A percentile compares a stretch with the other conserved stretches of the same genome.
Evolutionary conservation across 2,888 invertebrate species (phyloP).

Genomic region (Orchestes rusci): DNA sequence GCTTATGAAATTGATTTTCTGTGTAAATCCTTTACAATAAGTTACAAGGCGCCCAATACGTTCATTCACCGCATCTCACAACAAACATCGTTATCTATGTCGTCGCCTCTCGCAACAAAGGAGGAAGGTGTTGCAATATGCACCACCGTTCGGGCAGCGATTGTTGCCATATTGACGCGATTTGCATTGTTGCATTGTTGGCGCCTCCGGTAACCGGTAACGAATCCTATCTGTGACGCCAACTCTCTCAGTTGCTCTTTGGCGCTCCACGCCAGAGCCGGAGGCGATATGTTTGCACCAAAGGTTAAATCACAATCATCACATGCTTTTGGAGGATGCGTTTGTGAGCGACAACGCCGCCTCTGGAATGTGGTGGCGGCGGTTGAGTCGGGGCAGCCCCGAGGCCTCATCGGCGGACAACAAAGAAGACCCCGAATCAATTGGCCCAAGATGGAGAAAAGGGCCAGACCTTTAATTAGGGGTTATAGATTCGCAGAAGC

Average conservation of each 20-base stretch:
- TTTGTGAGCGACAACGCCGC: constrained; percentile 44
- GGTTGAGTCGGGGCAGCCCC: constrained; percentile 21
- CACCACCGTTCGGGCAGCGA: constrained; percentile 14
- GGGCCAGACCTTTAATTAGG: no score
- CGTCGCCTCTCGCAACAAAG: constrained; percentile 14
- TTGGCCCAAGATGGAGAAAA: no score
- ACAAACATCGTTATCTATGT: constrained; percentile 17
- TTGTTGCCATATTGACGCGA: constrained; percentile 19
- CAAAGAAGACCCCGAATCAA: constrained; percentile 15
- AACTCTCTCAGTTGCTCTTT: constrained; percentile 9
- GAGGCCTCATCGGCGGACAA: constrained; percentile 20
- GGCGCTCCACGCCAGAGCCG: neutral
- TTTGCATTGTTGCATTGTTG: constrained; percentile 23
- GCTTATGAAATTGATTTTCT: no score
- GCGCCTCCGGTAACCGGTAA: constrained; percentile 17
- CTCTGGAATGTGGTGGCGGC: constrained; percentile 45
- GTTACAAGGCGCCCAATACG: no score
- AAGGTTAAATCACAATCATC: neutral
- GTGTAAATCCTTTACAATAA: no score
- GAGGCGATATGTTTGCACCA: neutral
- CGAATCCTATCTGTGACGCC: constrained; percentile 19
- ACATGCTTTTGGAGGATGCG: constrained; percentile 25
- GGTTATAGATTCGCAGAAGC: no score
- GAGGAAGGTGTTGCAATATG: constrained; percentile 20
- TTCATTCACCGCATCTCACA: no score